These are phyloP conservation scores for Euura lappo DNA, from an alignment of 1,140 invertebrate genomes.

Conservation along the genomic window DNA sequence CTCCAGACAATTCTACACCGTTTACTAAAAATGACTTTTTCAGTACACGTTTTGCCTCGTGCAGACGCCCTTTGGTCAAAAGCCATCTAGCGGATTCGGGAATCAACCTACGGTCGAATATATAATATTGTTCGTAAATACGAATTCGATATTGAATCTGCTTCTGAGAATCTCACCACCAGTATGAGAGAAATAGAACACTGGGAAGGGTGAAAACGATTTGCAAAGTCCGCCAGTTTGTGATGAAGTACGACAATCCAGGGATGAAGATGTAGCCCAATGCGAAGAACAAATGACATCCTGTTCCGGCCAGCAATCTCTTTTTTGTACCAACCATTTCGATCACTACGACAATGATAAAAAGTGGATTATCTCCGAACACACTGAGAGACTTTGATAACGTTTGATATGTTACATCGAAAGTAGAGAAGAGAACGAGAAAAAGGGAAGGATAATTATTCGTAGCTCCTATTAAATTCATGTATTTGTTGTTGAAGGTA, in stretches of 20 bases:
- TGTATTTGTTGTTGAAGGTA: too few species aligned
- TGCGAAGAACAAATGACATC: slow-evolving; percentile 74
- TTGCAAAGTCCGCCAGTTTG: slow-evolving; percentile 72
- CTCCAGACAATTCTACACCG: slow-evolving; percentile 58
- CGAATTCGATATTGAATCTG: not conserved
- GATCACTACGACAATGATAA: slow-evolving; percentile 59
- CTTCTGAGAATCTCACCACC: slow-evolving; percentile 60
- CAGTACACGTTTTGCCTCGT: slow-evolving; percentile 57
- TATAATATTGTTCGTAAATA: not conserved
- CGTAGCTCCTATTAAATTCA: too few species aligned
- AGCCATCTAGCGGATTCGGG: slow-evolving; percentile 64
- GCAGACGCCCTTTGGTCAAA: slow-evolving; percentile 55
- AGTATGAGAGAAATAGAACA: slow-evolving; percentile 70
- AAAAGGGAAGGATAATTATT: too few species aligned
- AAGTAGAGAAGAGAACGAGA: too few species aligned
- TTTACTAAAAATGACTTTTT: slow-evolving; percentile 67
- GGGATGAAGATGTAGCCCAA: slow-evolving; percentile 71
- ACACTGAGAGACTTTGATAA: too few species aligned
- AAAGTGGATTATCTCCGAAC: too few species aligned
- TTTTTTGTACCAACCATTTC: slow-evolving; percentile 75
- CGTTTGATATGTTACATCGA: too few species aligned
- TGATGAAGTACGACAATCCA: slow-evolving; percentile 68
- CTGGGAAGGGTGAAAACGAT: slow-evolving; percentile 70
- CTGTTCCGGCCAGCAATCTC: slow-evolving; percentile 70
- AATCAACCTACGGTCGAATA: slow-evolving; percentile 44